A percentile compares a stretch with the other conserved stretches of the same genome.
Conservation (phyloP, 1,140 invertebrate species). For the Heliconius melpomene region DNA sequence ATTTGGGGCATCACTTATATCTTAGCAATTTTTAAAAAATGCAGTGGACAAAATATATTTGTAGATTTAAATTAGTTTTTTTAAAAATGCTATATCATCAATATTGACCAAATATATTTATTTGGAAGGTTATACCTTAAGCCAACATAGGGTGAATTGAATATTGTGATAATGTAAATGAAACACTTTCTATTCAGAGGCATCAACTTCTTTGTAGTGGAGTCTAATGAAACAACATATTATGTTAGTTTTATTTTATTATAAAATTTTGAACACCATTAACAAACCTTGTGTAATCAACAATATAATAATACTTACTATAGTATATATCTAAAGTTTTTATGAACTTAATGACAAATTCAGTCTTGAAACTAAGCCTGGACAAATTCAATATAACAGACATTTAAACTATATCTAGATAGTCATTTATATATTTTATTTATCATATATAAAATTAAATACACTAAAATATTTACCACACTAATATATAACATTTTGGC, state of each 20-base stretch:
- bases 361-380: not conserved
- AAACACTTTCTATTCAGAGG: no score
- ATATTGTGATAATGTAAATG: no score
- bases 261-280: slow-evolving; percentile 9
- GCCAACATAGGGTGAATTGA: no score
- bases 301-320: not conserved
- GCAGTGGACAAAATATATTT: no score
- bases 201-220: not conserved
- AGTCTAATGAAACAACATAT: not conserved
- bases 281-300: not conserved
- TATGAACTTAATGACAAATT: not conserved
- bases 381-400: not conserved
- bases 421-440: no score
- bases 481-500: not conserved
- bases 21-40: no score
- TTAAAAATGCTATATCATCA: no score
- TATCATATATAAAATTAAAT: no score
- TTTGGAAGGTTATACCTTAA: no score
- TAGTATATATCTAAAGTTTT: not conserved
- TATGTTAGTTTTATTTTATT: not conserved
- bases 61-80: no score
- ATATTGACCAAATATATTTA: no score
- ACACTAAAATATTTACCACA: not conserved
- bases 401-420: slow-evolving; percentile 9
- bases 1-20: no score